Conservation (phyloP, 2,113 vertebrate genomes). For the Athene noctua region DNA sequence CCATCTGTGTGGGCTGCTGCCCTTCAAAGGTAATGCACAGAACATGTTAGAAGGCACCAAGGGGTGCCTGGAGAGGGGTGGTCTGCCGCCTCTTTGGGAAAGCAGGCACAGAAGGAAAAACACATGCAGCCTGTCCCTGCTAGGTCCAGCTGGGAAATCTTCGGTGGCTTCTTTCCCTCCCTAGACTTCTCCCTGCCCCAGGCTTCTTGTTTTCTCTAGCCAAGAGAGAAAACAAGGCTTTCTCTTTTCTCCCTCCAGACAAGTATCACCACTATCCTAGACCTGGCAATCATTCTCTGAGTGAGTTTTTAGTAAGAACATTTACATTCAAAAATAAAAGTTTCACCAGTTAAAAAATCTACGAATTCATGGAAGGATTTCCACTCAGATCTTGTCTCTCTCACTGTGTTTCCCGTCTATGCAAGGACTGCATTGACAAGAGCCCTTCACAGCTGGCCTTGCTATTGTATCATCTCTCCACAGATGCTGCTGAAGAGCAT, state of each 20-base stretch:
- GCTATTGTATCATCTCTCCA: not conserved
- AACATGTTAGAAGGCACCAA: fast-evolving
- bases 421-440: not conserved
- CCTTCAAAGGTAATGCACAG: not conserved
- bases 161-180: not conserved
- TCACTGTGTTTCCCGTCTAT: not conserved
- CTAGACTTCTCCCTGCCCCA: not conserved
- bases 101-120: not conserved
- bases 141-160: not conserved
- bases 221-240: not conserved
- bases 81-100: not conserved
- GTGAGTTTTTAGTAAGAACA: not conserved
- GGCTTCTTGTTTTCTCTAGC: not conserved
- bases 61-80: not conserved
- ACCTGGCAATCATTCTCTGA: not conserved
- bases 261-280: not conserved
- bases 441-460: not conserved
- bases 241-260: not conserved
- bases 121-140: not conserved
- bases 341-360: not conserved
- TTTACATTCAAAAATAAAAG: not conserved
- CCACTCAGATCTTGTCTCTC: not conserved
- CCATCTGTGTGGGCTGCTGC: not conserved
- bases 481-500: not conserved
- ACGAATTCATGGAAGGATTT: not conserved